Percentiles rank a stretch among this genome's conserved stretches.
phyloP scores from a whole-genome alignment of 2,797 vertebrate species.

The Sciaenops ocellatus region DNA sequence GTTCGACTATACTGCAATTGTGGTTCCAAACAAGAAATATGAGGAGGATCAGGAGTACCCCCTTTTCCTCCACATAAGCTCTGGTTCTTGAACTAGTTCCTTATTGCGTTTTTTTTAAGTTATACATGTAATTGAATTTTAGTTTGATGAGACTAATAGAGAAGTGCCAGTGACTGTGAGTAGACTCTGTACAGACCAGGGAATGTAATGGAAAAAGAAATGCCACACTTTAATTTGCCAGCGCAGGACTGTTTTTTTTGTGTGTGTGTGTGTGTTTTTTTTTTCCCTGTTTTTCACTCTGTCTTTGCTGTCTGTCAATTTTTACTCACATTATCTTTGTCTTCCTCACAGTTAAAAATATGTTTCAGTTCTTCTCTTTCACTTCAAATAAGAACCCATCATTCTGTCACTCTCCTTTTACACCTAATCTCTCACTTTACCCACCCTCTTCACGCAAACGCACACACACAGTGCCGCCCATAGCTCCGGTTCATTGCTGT shows the following conservation, averaged over 20 bases:
- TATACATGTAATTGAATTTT: background rate
- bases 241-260: conserved; percentile 30
- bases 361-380: conserved; percentile 16
- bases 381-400: background rate
- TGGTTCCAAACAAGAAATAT: too few species aligned
- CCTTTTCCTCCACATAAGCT: too few species aligned
- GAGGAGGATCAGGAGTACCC: too few species aligned
- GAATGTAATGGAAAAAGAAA: conserved; percentile 52
- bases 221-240: conserved; percentile 46
- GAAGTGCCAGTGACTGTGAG: conserved; percentile 14
- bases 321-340: background rate
- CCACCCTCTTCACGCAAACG: background rate
- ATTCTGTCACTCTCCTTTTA: background rate
- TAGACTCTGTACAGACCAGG: conserved; percentile 29
- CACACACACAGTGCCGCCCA: background rate
- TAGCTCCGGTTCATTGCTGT: background rate
- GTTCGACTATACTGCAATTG: too few species aligned
- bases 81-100: too few species aligned
- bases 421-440: background rate
- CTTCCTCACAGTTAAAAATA: background rate
- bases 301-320: background rate
- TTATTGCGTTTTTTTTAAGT: background rate
- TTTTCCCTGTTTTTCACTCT: background rate
- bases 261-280: background rate
- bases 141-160: background rate